Evolutionary conservation across 2,113 vertebrate species (phyloP).

Genomic region (Antidorcas marsupialis): DNA sequence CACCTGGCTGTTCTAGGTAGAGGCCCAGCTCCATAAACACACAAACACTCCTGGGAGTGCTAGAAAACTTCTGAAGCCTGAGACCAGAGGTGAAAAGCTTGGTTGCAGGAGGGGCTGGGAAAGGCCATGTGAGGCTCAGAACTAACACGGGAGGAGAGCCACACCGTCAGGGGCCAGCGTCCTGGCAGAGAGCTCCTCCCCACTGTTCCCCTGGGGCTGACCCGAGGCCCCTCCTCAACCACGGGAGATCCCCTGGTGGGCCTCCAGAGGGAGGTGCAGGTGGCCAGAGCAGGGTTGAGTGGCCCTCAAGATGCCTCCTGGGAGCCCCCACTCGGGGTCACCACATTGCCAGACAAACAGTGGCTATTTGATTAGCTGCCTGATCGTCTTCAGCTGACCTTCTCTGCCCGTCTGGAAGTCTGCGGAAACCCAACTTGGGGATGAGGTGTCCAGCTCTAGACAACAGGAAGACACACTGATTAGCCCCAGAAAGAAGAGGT

Average conservation of each 20-base stretch:
- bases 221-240: not conserved
- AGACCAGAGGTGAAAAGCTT: not conserved
- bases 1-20: not conserved
- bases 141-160: not conserved
- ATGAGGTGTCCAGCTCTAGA: not conserved
- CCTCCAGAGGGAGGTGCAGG: not conserved
- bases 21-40: not conserved
- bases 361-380: not conserved
- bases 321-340: not conserved
- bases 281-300: not conserved
- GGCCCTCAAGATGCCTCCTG: not conserved
- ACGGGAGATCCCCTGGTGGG: not conserved
- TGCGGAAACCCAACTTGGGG: not conserved
- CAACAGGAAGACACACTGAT: not conserved
- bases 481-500: not conserved
- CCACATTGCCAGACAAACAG: not conserved
- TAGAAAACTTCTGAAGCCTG: not conserved
- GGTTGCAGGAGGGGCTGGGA: not conserved
- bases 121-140: fast-evolving
- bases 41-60: not conserved
- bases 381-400: not conserved
- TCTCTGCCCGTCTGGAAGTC: not conserved
- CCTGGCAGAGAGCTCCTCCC: not conserved
- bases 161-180: fast-evolving
- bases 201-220: not conserved